phyloP scores from a whole-genome alignment of 2,888 invertebrate genomes.

The Trilocha varians region DNA sequence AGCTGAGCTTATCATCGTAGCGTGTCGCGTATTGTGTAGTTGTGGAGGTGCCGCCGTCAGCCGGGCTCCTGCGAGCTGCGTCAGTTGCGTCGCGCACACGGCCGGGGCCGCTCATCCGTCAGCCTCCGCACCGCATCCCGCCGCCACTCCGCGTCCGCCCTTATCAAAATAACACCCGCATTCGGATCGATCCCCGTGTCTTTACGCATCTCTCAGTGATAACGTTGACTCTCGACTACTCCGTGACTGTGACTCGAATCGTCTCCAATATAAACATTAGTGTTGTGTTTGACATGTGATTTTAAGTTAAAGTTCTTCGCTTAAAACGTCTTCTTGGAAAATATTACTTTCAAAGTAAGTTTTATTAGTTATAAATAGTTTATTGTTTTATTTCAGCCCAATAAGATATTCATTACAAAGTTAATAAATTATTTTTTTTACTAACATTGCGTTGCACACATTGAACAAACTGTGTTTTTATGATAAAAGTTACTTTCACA shows the following conservation, averaged over 20 bases:
- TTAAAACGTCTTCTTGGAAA: conserved; percentile 1
- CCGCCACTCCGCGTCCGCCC: conserved; percentile 26
- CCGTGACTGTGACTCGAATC: conserved; percentile 51
- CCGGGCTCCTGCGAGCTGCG: conserved; percentile 3
- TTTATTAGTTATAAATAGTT: not conserved
- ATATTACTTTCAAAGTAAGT: not conserved
- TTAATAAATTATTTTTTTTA: too few relatives aligned
- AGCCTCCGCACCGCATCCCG: conserved; percentile 9
- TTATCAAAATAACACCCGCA: conserved; percentile 57
- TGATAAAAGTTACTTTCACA: conserved; percentile 14
- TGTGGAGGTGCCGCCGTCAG: not conserved
- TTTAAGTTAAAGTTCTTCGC: conserved; percentile 6
- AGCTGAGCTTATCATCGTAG: conserved; percentile 23
- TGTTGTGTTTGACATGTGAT: conserved; percentile 46
- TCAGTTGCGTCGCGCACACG: conserved; percentile 61
- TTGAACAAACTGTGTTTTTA: not conserved
- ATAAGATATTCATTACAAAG: too few relatives aligned
- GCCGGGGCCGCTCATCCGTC: conserved; percentile 28
- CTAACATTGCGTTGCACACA: too few relatives aligned
- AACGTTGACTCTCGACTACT: conserved; percentile 34
- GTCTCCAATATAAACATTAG: conserved; percentile 27
- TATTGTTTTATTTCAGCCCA: too few relatives aligned
- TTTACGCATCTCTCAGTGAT: conserved; percentile 40
- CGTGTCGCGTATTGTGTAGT: not conserved
- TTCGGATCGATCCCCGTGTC: conserved; percentile 63